Evolutionary conservation across 2,888 invertebrate species (phyloP).

Genomic region (Dromius quadrimaculatus): DNA sequence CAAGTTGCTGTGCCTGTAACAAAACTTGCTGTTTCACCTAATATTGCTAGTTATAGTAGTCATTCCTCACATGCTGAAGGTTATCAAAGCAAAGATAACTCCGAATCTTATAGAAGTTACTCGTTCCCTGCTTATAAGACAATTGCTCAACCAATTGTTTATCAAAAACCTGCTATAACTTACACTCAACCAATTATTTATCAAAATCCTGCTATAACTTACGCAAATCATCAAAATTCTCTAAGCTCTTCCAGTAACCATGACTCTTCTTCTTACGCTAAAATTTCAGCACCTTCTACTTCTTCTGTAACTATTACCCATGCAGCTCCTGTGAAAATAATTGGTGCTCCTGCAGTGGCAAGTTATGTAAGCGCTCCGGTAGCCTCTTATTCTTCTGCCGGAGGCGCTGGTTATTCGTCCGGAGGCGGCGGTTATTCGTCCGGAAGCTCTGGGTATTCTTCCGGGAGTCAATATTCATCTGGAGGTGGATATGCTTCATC

Average conservation of each 20-base stretch:
- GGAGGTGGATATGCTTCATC: background rate
- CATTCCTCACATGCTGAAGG: conserved; percentile 59
- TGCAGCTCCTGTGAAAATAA: conserved; percentile 10
- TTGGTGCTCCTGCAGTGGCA: conserved; percentile 21
- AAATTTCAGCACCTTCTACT: conserved; percentile 7
- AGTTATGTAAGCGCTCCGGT: conserved; percentile 23
- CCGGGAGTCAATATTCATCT: background rate
- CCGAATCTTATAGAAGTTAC: conserved; percentile 48
- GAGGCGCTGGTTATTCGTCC: background rate
- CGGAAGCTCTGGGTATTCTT: background rate
- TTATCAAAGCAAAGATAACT: conserved; percentile 33
- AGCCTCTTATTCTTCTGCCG: conserved; percentile 5
- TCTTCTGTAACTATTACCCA: background rate
- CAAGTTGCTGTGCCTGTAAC: conserved; percentile 57
- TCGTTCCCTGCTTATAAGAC: conserved; percentile 54
- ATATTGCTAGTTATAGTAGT: conserved; percentile 62
- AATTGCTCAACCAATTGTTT: conserved; percentile 52
- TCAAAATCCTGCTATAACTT: conserved; percentile 54
- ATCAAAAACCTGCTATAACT: background rate
- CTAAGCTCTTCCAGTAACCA: conserved; percentile 24
- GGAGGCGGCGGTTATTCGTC: background rate
- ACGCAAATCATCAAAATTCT: conserved; percentile 45
- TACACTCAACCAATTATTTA: conserved; percentile 52
- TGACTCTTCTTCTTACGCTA: conserved; percentile 51
- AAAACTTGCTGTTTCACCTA: conserved; percentile 62